Evolutionary conservation across 2,797 vertebrate genomes (phyloP), one percentile per base, ranked within the genome.

Genomic region (Ctenochaetus hawaiiensis): DNA sequence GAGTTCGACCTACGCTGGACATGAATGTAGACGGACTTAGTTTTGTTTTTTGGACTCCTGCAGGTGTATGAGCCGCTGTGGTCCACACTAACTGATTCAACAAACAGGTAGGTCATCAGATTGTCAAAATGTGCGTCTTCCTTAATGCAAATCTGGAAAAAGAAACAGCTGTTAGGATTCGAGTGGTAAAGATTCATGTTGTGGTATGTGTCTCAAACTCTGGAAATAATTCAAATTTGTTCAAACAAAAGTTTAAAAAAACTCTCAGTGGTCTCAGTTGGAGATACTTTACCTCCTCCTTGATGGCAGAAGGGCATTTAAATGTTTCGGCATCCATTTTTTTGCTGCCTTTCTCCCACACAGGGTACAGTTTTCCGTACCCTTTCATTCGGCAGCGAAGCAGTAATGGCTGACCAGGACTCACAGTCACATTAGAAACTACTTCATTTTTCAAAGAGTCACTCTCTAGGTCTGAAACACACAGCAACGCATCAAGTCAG

Each of bases 11-110:
- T n/a, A 96, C 95, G 90, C 22, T 74, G 63, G 22, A 96, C 92
- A 8, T 80, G 26, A 37, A 96, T 12, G 12, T 67, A 1, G 41
- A 90, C 72, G 14, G 84, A 77, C 62, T 87, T 93, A 0, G 0
- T 67, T 60, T 57, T 51, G 2, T 39, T 59, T 3, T 17, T 0
- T 0, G 2, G 0, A 51, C 4, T 70, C 3, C 0, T 88, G 87
- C 95, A 96, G 75, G 79, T 85, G 23, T 95, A 96, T 0, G 45
- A 83, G 64, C 91, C 93, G 12, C 18, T 90, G 80, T 95, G 64
- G 0, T 78, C 10, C 34, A 6, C 20, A 9, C 30, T 66, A 9
- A 91, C 84, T 0, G 91, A 90, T 45, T 56, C 37, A 6, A 95
- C 77, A 56, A 66, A 93, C 63, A 93, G 68, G 78, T 91, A 92